Evolutionary conservation across 2,797 vertebrate species (phyloP), one percentile per base, ranked within the genome.

Genomic region (Apogon hyalosoma): DNA sequence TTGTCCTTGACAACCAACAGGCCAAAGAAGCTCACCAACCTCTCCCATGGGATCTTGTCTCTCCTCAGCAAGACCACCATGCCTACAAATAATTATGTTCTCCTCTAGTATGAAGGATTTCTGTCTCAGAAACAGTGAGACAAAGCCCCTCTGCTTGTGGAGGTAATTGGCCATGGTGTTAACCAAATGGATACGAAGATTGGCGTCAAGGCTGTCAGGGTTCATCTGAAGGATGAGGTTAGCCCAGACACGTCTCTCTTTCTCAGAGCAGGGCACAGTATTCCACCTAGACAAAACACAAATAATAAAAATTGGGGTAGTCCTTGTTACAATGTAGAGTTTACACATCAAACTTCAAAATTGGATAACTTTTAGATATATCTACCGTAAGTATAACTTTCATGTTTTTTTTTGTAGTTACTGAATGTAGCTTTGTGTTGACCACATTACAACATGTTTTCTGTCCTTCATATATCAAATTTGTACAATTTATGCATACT

Each of bases 21-120:
- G 75, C 86, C 85, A 91, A 50, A 78, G 64, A 15, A 93, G 73
- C 55, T 86, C 46, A 18, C 63, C 0, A 0, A 54, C 63, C 16
- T 4, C 55, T 0, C 0, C 1, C 0, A 4, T 31, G 4, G 11
- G 0, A 0, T 47, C 1, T 1, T 19, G 24, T 10, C 18, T 48
- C 12, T 42, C 58, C 11, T 49, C 36, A 6, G 0, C 8, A 0
- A 36, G 19, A 11, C 13, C 39, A 5, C 74, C 63, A 69, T 63
- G 54, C 5, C 75, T 42, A 62, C 88, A 69, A 10, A 86, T 0
- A 0, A 60, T 21, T 36, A 67, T 58, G 41, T 45, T 73, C 38
- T 33, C 61, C 0, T 2, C 43, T 21, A 19, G 45, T 3, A 28
- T 43, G 1, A 56, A 24, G 0, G 2, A 6, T 0, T 6, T 63